These are phyloP conservation scores for Thymelicus acteon DNA, from an alignment of 2,888 invertebrate species.

Conservation along the genomic window DNA sequence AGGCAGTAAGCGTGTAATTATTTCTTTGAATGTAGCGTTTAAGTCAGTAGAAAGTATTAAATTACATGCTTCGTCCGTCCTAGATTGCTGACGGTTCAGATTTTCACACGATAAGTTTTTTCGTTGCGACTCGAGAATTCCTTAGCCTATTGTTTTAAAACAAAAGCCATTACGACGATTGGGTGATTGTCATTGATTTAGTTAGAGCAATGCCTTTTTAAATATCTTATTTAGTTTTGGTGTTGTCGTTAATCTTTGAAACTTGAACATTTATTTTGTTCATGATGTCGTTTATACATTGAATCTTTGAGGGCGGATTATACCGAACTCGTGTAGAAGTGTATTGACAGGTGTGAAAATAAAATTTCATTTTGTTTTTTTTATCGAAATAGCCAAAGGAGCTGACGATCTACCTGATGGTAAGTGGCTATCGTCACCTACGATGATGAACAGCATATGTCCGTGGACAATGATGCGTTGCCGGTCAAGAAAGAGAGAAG, in stretches of 20 bases:
- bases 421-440: too few relatives aligned
- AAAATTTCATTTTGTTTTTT: too few relatives aligned
- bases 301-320: neutral
- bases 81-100: slow-evolving; percentile 56
- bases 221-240: slow-evolving; percentile 29
- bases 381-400: too few relatives aligned
- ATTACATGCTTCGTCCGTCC: slow-evolving; percentile 66
- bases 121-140: slow-evolving; percentile 63
- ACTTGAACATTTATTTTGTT: slow-evolving; percentile 21
- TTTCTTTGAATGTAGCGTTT: slow-evolving; percentile 66
- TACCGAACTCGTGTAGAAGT: too few relatives aligned
- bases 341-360: too few relatives aligned
- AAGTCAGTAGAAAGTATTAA: slow-evolving; percentile 73
- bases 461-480: too few relatives aligned
- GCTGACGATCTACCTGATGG: too few relatives aligned
- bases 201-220: slow-evolving; percentile 24
- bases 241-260: slow-evolving; percentile 29
- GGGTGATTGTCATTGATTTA: slow-evolving; percentile 36
- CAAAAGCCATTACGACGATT: slow-evolving; percentile 43
- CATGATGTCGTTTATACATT: slow-evolving; percentile 20
- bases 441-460: too few relatives aligned
- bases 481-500: too few relatives aligned
- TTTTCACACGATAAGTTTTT: slow-evolving; percentile 72
- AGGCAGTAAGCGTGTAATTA: slow-evolving; percentile 71
- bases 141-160: slow-evolving; percentile 64